These are phyloP conservation scores for Andrena praecox DNA, from an alignment of 2,888 invertebrate genomes.

Conservation along the genomic window DNA sequence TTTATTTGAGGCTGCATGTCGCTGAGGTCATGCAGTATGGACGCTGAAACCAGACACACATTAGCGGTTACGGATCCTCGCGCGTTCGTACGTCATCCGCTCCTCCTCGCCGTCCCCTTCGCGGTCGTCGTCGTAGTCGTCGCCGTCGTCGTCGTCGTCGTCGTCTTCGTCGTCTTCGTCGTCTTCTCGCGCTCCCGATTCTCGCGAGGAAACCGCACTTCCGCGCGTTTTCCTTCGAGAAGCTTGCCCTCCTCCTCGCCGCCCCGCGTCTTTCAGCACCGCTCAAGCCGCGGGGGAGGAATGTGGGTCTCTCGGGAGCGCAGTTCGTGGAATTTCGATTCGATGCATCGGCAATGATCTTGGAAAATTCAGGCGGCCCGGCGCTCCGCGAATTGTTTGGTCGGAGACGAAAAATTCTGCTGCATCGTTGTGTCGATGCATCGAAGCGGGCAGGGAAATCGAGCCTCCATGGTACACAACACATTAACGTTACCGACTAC, in stretches of 20 bases:
- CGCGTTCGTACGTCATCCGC: slow-evolving; percentile 66
- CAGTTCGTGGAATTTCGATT: background rate
- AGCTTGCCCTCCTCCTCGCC: background rate
- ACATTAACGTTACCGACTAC: too few relatives aligned
- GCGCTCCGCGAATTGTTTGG: background rate
- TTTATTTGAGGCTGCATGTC: slow-evolving; percentile 91
- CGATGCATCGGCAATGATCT: background rate
- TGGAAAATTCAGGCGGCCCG: background rate
- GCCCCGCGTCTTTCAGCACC: background rate
- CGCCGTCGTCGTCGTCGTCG: slow-evolving; percentile 16
- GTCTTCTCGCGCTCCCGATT: slow-evolving; percentile 29
- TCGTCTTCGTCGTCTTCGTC: background rate
- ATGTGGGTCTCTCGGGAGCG: background rate
- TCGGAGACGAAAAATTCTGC: background rate
- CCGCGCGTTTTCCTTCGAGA: slow-evolving; percentile 47
- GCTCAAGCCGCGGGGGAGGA: background rate
- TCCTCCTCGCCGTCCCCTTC: slow-evolving; percentile 49
- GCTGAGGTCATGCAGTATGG: slow-evolving; percentile 96
- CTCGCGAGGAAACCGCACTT: slow-evolving; percentile 51
- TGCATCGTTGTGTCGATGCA: background rate
- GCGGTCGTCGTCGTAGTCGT: slow-evolving; percentile 1
- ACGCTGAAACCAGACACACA: slow-evolving; percentile 89
- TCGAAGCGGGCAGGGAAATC: background rate
- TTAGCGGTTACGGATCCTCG: slow-evolving; percentile 72
- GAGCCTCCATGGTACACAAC: background rate